Evolutionary conservation across 1,140 invertebrate genomes (phyloP), one percentile per base, ranked within the genome.

Genomic region (Choristoneura fumiferana): DNA sequence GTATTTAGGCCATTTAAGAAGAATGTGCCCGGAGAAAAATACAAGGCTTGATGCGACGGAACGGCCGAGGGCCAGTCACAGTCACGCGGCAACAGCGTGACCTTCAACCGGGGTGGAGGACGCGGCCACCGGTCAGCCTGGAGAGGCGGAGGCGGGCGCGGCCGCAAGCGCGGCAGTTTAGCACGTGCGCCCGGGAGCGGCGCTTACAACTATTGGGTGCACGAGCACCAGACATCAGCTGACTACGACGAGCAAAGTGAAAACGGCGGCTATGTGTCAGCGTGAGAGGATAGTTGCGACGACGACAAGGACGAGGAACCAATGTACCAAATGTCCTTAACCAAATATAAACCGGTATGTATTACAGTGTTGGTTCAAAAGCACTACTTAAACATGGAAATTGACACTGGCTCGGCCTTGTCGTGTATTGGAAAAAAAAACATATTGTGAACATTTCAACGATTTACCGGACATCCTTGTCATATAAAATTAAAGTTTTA

Each of bases 401-500:
- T 54, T 15, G 53, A 54, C 15, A 54, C 53, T 10, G 53, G 53
- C 1, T 36, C 53, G 0, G 53, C 53, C 1, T 3, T 54, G 6
- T 37, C 53, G 0, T 59, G 57, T 54, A 54, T 59, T 14, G 38
- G 36, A 15, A 38, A 38, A 40, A 8, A n/a, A 13, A 12, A 40
- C 37, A 3, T 58, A 58, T 45, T 0, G 17, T 49, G 49, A 49
- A 45, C 4, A n/a, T 17, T 58, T 15, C n/a, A 49, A 12, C 10
- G 14, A 58, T 22, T 35, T 35, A 37, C 3, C 13, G 14, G 45
- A 13, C 1, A 58, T 17, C 14, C 35, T 5, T 58, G 56, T 17
- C 1, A 35, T 5, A 36, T 58, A 49, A 49, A 45, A 4, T 49
- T 58, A 36, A 58, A 34, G 8, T 49, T 58, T 14, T 58, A 58